Evolutionary conservation across 2,797 vertebrate species (phyloP).

Genomic region (Gambusia yucatana): DNA sequence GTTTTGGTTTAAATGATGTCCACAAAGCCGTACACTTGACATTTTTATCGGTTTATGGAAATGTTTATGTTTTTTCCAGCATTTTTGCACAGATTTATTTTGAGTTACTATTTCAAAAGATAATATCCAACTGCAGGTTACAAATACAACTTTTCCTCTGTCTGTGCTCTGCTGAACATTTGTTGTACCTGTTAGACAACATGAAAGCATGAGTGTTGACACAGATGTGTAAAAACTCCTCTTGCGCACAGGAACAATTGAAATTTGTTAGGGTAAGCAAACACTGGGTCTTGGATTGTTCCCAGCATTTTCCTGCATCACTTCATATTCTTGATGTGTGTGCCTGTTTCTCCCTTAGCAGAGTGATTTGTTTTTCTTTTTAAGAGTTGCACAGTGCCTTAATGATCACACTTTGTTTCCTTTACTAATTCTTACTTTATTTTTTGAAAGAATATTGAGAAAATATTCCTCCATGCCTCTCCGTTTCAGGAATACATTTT

Average conservation of each 20-base stretch:
- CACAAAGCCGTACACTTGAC: background rate
- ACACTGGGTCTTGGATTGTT: conserved; percentile 66
- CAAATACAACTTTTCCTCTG: conserved; percentile 23
- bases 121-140: conserved; percentile 14
- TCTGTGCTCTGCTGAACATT: conserved; percentile 29
- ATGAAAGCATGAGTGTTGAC: conserved; percentile 61
- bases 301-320: conserved; percentile 55
- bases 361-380: conserved; percentile 34
- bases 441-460: conserved; percentile 27
- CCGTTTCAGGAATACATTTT: conserved; percentile 94
- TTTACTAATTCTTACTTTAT: conserved; percentile 3
- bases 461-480: conserved; percentile 17
- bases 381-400: conserved; percentile 35
- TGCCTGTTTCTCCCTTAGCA: conserved; percentile 56
- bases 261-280: conserved; percentile 64
- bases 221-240: conserved; percentile 70
- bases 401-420: conserved; percentile 26
- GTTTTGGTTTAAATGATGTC: background rate
- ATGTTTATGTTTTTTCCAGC: background rate
- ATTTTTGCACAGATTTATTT: conserved; percentile 6
- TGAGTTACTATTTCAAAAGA: background rate
- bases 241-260: conserved; percentile 58
- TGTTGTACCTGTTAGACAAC: conserved; percentile 50
- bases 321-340: conserved; percentile 56
- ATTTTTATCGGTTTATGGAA: conserved; percentile 18